A percentile compares a stretch with the other conserved stretches of the same genome.
Conservation (phyloP, 2,888 invertebrate species). For the Rhamphomyia laevipes region DNA sequence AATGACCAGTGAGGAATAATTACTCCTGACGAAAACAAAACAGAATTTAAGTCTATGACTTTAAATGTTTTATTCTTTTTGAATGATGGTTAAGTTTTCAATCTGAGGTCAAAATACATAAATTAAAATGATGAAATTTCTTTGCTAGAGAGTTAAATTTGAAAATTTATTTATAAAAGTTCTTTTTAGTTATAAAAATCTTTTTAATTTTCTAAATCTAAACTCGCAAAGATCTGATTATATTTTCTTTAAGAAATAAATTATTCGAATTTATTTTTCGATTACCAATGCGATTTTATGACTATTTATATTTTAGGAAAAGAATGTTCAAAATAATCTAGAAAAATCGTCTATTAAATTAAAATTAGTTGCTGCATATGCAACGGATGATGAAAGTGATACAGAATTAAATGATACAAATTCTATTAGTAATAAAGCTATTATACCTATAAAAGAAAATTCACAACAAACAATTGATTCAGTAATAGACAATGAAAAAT, state of each 20-base stretch:
- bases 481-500: not conserved
- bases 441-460: not conserved
- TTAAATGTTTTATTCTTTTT: not conserved
- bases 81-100: constrained; percentile 16
- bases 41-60: no score
- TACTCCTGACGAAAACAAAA: no score
- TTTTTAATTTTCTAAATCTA: no score
- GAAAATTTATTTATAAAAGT: no score
- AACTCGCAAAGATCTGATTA: no score
- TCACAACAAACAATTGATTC: not conserved
- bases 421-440: not conserved
- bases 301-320: no score
- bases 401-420: not conserved
- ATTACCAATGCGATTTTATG: no score
- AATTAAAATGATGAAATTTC: constrained; percentile 6
- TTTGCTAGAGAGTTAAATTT: constrained; percentile 8
- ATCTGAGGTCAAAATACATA: constrained; percentile 11
- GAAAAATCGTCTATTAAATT: constrained; percentile 3
- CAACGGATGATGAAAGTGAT: constrained; percentile 12
- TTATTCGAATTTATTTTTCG: no score
- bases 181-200: no score
- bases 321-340: not conserved
- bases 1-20: no score
- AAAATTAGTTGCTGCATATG: constrained; percentile 13
- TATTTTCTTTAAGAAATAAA: no score